phyloP scores from a whole-genome alignment of 2,888 invertebrate species.

The Epinotia demarniana region DNA sequence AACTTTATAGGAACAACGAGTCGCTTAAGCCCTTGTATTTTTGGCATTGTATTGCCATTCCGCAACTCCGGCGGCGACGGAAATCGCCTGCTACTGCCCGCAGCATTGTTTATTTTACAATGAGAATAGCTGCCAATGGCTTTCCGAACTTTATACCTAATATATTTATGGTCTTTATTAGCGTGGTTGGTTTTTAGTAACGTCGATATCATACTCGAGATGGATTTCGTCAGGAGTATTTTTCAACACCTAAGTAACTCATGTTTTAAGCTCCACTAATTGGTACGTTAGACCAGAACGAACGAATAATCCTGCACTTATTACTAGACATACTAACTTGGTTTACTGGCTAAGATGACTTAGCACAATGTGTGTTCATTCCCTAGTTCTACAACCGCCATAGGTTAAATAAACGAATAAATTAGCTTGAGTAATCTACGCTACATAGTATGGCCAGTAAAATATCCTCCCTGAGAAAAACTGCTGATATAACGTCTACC shows the following conservation, averaged over 20 bases:
- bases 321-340: too few relatives aligned
- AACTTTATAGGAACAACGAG: not conserved
- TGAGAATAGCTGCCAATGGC: not conserved
- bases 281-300: not conserved
- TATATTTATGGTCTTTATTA: not conserved
- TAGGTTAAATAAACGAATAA: too few relatives aligned
- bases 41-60: not conserved
- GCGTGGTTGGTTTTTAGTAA: not conserved
- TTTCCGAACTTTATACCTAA: constrained; percentile 1
- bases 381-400: too few relatives aligned
- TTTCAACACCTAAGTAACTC: not conserved
- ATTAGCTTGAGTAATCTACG: too few relatives aligned
- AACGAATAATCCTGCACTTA: too few relatives aligned
- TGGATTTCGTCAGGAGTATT: not conserved
- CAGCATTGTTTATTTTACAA: constrained; percentile 28
- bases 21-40: not conserved
- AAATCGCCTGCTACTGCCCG: constrained; percentile 22
- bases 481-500: not conserved
- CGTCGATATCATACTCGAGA: not conserved
- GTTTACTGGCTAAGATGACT: too few relatives aligned
- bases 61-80: constrained; percentile 26
- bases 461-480: too few relatives aligned
- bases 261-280: not conserved
- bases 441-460: too few relatives aligned
- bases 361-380: too few relatives aligned